Conservation (phyloP, 1,140 invertebrate species). For the Piezodorus guildinii region DNA sequence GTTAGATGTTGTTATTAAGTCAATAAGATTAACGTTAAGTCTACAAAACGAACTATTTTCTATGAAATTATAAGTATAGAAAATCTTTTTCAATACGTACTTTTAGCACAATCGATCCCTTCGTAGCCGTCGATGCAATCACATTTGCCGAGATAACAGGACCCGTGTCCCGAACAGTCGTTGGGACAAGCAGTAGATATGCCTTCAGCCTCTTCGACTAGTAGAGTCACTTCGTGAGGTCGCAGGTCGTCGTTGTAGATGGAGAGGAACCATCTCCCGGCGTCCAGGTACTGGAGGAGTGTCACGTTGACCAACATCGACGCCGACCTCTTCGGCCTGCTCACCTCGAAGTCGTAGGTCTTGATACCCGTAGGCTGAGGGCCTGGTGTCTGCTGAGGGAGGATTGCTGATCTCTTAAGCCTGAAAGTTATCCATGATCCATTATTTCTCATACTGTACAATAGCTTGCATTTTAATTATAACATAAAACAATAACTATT, state of each 20-base stretch:
- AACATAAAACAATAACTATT: too few relatives aligned
- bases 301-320: slow-evolving; percentile 42
- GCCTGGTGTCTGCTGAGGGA: slow-evolving; percentile 3
- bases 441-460: too few relatives aligned
- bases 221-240: slow-evolving; percentile 58
- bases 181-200: slow-evolving; percentile 82
- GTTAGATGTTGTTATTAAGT: too few relatives aligned
- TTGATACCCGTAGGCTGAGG: slow-evolving; percentile 10
- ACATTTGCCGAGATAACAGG: slow-evolving; percentile 88
- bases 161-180: slow-evolving; percentile 88
- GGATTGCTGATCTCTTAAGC: slow-evolving; percentile 17
- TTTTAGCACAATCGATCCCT: slow-evolving; percentile 82
- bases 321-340: slow-evolving; percentile 15
- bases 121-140: slow-evolving; percentile 91
- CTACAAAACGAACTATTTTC: too few relatives aligned
- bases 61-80: too few relatives aligned
- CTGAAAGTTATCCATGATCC: slow-evolving; percentile 20
- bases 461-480: too few relatives aligned
- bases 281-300: slow-evolving; percentile 77
- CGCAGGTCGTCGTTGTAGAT: slow-evolving; percentile 89
- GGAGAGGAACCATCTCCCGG: slow-evolving; percentile 87
- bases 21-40: too few relatives aligned
- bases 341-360: slow-evolving; percentile 23
- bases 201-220: slow-evolving; percentile 72
- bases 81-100: slow-evolving; percentile 44